A percentile compares a stretch with the other conserved stretches of the same genome.
Evolutionary conservation across 2,113 vertebrate species (phyloP).

Genomic region (Penelope pileata): DNA sequence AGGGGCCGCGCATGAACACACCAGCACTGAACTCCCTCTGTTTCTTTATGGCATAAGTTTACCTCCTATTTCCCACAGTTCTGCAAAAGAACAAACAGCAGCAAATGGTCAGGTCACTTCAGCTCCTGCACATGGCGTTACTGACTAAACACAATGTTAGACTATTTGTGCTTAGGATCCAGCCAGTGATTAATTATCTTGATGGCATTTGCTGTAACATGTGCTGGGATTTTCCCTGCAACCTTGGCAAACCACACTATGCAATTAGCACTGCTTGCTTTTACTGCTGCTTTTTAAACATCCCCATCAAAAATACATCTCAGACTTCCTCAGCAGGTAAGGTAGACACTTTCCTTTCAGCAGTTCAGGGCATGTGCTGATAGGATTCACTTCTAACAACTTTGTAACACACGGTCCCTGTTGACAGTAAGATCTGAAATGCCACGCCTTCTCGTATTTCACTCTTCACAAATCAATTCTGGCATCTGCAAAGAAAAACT

Average conservation of each 20-base stretch:
- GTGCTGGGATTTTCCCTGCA: background rate
- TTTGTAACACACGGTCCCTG: background rate
- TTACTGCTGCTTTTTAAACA: constrained; percentile 11
- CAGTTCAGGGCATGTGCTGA: background rate
- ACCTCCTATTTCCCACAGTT: background rate
- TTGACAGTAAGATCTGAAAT: background rate
- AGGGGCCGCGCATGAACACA: accelerated
- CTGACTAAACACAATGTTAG: background rate
- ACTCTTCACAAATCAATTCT: background rate
- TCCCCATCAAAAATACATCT: background rate
- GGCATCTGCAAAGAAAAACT: background rate
- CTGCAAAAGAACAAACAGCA: background rate
- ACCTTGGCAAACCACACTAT: background rate
- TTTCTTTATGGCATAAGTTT: background rate
- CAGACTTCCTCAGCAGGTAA: background rate
- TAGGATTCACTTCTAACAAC: background rate
- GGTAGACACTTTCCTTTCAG: background rate
- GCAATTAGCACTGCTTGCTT: constrained; percentile 31
- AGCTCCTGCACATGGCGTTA: background rate
- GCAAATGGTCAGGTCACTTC: background rate
- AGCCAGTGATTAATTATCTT: background rate
- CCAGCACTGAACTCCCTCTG: accelerated
- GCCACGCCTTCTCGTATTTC: background rate
- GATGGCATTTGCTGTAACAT: background rate
- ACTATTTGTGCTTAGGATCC: background rate